These are phyloP conservation scores for Sitobion miscanthi DNA, from an alignment of 1,140 invertebrate genomes.

Conservation along the genomic window DNA sequence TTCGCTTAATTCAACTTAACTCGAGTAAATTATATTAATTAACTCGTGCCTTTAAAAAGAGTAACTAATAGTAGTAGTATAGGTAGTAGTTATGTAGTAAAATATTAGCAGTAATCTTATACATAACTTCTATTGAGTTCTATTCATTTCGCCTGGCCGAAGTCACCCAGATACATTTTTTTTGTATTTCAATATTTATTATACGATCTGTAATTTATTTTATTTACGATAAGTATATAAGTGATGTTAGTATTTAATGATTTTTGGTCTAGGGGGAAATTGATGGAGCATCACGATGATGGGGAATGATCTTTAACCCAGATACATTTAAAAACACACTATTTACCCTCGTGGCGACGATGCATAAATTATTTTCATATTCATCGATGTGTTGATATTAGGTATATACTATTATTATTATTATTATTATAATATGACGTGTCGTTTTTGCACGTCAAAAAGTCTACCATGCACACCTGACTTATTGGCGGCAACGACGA, in stretches of 20 bases:
- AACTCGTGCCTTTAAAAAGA: background rate
- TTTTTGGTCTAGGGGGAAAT: too few relatives aligned
- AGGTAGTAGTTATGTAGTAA: background rate
- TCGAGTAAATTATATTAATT: background rate
- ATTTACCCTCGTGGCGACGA: background rate
- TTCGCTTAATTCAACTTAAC: background rate
- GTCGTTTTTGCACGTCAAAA: background rate
- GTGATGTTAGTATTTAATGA: too few relatives aligned
- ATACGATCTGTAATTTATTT: too few relatives aligned
- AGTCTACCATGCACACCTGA: background rate
- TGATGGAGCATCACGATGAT: too few relatives aligned
- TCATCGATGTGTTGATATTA: background rate
- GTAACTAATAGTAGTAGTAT: background rate
- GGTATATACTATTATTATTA: background rate
- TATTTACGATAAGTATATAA: too few relatives aligned
- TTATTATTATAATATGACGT: background rate
- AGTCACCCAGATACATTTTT: background rate
- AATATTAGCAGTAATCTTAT: background rate
- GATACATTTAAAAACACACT: constrained; percentile 30
- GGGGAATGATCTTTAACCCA: too few relatives aligned
- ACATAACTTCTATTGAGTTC: background rate
- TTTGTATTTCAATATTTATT: too few relatives aligned
- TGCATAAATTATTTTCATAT: background rate
- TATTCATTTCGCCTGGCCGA: background rate
- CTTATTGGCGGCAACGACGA: background rate